A percentile compares a stretch with the other conserved stretches of the same genome.
These are phyloP conservation scores for Anas capensis DNA, from an alignment of 2,797 vertebrate genomes.

Conservation along the genomic window DNA sequence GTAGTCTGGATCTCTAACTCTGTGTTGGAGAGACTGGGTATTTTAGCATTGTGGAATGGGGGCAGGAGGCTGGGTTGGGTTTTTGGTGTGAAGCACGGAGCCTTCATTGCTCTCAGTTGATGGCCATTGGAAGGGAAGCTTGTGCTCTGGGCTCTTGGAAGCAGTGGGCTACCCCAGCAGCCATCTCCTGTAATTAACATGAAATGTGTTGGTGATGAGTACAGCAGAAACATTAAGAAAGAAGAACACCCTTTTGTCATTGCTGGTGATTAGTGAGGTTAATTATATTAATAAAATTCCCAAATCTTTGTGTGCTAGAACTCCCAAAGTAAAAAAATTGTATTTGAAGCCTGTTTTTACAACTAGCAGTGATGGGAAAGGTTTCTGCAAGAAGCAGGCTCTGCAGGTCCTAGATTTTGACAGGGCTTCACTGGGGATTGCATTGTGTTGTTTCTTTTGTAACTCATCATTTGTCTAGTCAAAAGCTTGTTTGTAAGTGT, in stretches of 20 bases:
- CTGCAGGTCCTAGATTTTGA: neutral
- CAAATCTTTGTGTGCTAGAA: neutral
- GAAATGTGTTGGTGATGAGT: neutral
- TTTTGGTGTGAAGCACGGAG: neutral
- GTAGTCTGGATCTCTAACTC: neutral
- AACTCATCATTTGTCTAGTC: neutral
- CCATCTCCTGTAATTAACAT: neutral
- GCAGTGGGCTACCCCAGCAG: neutral
- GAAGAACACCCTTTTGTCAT: neutral
- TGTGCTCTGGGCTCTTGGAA: rapidly evolving
- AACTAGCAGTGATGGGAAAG: neutral
- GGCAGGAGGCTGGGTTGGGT: neutral
- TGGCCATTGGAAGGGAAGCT: neutral
- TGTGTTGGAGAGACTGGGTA: neutral
- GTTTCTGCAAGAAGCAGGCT: neutral
- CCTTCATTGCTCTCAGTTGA: neutral
- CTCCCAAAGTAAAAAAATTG: neutral
- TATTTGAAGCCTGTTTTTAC: neutral
- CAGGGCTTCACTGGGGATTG: neutral
- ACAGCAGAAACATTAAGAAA: neutral
- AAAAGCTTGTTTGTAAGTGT: neutral
- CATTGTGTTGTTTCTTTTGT: neutral
- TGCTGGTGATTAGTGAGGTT: neutral
- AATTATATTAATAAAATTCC: neutral
- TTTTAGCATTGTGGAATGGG: neutral